A percentile compares a stretch with the other conserved stretches of the same genome.
Evolutionary conservation across 2,113 vertebrate genomes (phyloP).

Genomic region (Phodopus roborovskii): DNA sequence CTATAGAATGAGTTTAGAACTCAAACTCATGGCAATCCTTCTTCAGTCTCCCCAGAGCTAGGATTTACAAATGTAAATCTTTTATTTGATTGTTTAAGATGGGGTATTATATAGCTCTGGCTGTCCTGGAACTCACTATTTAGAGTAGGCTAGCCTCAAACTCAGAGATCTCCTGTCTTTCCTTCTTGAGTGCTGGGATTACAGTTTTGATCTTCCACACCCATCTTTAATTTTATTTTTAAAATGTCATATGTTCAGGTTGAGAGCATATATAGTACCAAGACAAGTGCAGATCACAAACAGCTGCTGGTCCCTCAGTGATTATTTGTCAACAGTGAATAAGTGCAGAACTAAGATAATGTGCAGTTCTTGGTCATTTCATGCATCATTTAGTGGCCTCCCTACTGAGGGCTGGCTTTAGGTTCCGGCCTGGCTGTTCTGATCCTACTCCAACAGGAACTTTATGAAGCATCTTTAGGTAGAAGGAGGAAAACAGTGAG

Average conservation of each 20-base stretch:
- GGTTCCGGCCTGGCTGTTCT: neutral
- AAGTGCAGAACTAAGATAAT: neutral
- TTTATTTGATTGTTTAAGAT: neutral
- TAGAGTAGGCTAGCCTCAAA: neutral
- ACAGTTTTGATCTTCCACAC: neutral
- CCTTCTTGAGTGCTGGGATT: neutral
- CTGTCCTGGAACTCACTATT: neutral
- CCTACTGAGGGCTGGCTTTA: neutral
- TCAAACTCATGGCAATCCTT: neutral
- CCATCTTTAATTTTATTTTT: neutral
- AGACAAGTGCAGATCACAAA: neutral
- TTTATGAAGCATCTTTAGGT: neutral
- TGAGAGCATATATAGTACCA: neutral
- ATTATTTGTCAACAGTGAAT: neutral
- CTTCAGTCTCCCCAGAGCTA: neutral
- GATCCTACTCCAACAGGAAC: neutral
- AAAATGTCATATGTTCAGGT: neutral
- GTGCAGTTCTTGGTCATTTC: rapidly evolving
- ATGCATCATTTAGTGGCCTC: neutral
- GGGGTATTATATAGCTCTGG: too few species aligned
- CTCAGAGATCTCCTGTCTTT: neutral
- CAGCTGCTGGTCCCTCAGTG: neutral
- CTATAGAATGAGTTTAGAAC: neutral
- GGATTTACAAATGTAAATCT: neutral
- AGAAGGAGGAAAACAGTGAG: neutral